phyloP scores from a whole-genome alignment of 2,888 invertebrate genomes.

The Caradrina clavipalpis region DNA sequence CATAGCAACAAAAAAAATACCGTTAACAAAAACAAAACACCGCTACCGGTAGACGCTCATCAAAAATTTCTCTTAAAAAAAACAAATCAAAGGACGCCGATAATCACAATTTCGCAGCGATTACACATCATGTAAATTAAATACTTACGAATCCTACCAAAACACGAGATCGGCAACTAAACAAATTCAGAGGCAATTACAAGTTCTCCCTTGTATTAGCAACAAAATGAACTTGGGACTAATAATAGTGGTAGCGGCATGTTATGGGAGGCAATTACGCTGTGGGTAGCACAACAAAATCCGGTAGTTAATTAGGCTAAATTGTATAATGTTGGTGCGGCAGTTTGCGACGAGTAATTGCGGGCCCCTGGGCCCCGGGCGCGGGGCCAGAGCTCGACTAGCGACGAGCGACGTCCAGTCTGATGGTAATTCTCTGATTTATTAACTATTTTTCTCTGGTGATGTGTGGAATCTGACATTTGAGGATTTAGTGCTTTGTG shows the following conservation, averaged over 20 bases:
- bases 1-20: constrained; percentile 24
- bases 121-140: constrained; percentile 57
- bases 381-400: constrained; percentile 34
- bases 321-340: constrained; percentile 89
- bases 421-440: constrained; percentile 67
- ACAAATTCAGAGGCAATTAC: constrained; percentile 83
- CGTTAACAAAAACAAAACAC: constrained; percentile 20
- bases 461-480: constrained; percentile 11
- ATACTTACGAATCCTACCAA: constrained; percentile 54
- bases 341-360: constrained; percentile 80
- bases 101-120: constrained; percentile 60
- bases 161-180: constrained; percentile 66
- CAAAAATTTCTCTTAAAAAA: constrained; percentile 48
- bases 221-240: constrained; percentile 77
- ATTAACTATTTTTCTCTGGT: constrained; percentile 57
- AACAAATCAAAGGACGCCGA: constrained; percentile 59
- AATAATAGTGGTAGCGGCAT: constrained; percentile 81
- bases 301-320: constrained; percentile 91
- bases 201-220: constrained; percentile 78
- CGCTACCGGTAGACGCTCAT: constrained; percentile 28
- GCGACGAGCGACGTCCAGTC: constrained; percentile 52
- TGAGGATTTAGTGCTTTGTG: not conserved
- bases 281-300: constrained; percentile 83
- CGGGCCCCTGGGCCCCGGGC: constrained; percentile 62
- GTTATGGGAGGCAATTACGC: constrained; percentile 88